Evolutionary conservation across 2,888 invertebrate species (phyloP).

Genomic region (Ophion ventricosus): DNA sequence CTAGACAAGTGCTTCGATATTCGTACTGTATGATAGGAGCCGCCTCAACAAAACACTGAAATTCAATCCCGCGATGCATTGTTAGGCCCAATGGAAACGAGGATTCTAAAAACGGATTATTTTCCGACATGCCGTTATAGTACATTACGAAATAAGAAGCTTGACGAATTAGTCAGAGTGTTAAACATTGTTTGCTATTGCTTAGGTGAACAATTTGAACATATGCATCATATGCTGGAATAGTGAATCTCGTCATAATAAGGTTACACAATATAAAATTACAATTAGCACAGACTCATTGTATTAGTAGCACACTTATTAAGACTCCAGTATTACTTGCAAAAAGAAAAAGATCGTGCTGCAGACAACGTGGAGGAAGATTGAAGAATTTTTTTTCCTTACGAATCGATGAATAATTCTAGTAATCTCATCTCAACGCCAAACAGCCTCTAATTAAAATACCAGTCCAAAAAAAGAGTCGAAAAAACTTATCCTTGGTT

Average conservation of each 20-base stretch:
- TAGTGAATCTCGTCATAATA: no score
- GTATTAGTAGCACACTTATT: background rate
- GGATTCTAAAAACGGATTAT: no score
- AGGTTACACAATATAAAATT: no score
- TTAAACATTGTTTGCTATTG: no score
- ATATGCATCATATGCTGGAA: no score
- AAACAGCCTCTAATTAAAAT: slow-evolving; percentile 26
- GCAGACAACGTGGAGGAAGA: background rate
- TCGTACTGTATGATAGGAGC: background rate
- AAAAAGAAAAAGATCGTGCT: slow-evolving; percentile 12
- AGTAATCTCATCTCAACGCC: slow-evolving; percentile 15
- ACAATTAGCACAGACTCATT: no score
- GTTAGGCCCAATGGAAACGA: no score
- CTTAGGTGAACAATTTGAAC: no score
- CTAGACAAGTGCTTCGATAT: background rate
- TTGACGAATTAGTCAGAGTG: no score
- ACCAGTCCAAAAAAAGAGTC: slow-evolving; percentile 22
- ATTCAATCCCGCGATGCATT: background rate
- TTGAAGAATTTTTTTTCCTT: slow-evolving; percentile 11
- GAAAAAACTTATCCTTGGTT: slow-evolving; percentile 30
- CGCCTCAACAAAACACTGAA: background rate
- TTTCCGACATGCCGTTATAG: no score
- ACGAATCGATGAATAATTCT: slow-evolving; percentile 15
- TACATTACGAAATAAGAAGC: no score
- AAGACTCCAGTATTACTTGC: background rate